Evolutionary conservation across 2,888 invertebrate genomes (phyloP).

Genomic region (Nemoura dubitans): DNA sequence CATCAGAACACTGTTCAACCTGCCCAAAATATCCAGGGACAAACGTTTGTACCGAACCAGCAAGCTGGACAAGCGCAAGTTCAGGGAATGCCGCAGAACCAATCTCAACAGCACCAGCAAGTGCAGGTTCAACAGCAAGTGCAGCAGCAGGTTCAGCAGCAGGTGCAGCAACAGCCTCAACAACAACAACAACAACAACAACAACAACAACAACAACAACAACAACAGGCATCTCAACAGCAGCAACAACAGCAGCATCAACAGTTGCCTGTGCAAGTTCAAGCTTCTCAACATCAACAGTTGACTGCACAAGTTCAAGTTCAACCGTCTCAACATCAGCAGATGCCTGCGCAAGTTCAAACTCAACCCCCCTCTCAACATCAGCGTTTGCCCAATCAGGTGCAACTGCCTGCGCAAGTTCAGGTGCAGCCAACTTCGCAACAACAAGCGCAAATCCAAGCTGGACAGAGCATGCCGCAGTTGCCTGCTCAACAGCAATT

Average conservation of each 20-base stretch:
- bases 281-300: background rate
- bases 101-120: constrained; percentile 34
- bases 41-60: constrained; percentile 54
- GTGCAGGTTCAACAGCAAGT: constrained; percentile 42
- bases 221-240: constrained; percentile 15
- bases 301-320: background rate
- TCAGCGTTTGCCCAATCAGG: background rate
- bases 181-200: constrained; percentile 45
- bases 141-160: constrained; percentile 41
- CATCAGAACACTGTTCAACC: constrained; percentile 46
- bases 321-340: constrained; percentile 13
- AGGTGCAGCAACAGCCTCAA: constrained; percentile 32
- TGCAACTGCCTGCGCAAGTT: background rate
- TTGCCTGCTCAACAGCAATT: constrained; percentile 36
- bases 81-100: constrained; percentile 38
- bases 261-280: background rate
- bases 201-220: constrained; percentile 43
- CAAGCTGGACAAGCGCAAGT: constrained; percentile 50
- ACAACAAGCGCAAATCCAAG: background rate
- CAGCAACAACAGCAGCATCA: constrained; percentile 45
- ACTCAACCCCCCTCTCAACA: constrained; percentile 50
- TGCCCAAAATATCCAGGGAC: constrained; percentile 48
- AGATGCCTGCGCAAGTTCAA: constrained; percentile 48
- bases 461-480: constrained; percentile 17
- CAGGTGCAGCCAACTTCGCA: background rate